Conservation (phyloP, 2,888 invertebrate species). For the Leucophenga montana region DNA sequence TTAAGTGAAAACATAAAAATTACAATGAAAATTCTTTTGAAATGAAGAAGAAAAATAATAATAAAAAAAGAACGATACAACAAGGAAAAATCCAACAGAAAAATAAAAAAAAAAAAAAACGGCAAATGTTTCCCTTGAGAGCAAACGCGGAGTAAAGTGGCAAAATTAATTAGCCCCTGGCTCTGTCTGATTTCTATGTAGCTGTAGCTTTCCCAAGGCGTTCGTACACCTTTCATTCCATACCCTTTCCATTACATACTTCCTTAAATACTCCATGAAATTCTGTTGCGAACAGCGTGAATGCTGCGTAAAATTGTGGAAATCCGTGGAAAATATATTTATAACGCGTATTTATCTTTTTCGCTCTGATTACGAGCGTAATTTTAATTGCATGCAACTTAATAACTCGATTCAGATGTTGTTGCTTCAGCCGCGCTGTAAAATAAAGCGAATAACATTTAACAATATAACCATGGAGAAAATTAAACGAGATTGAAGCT, state of each 20-base stretch:
- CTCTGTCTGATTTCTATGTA: constrained; percentile 57
- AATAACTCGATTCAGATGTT: constrained; percentile 46
- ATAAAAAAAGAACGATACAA: constrained; percentile 38
- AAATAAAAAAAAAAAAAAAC: constrained; percentile 23
- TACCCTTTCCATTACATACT: too few relatives aligned
- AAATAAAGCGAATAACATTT: constrained; percentile 3
- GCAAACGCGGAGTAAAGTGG: constrained; percentile 58
- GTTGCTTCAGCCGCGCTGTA: background rate
- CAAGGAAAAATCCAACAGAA: constrained; percentile 1
- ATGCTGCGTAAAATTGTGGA: constrained; percentile 1
- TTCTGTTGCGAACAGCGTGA: constrained; percentile 8
- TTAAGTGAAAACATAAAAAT: constrained; percentile 3
- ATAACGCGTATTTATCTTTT: constrained; percentile 62
- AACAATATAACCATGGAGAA: background rate
- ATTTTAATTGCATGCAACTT: constrained; percentile 66
- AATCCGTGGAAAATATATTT: constrained; percentile 54
- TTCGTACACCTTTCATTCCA: background rate
- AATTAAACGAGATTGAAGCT: too few relatives aligned
- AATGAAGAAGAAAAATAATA: constrained; percentile 41
- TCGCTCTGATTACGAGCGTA: constrained; percentile 66
- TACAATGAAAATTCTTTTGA: constrained; percentile 29
- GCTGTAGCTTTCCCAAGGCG: constrained; percentile 45
- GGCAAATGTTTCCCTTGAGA: constrained; percentile 51
- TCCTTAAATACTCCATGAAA: too few relatives aligned
- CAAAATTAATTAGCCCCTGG: constrained; percentile 64